A percentile compares a stretch with the other conserved stretches of the same genome.
Evolutionary conservation across 2,888 invertebrate species (phyloP).

Genomic region (Trimorus sp.): DNA sequence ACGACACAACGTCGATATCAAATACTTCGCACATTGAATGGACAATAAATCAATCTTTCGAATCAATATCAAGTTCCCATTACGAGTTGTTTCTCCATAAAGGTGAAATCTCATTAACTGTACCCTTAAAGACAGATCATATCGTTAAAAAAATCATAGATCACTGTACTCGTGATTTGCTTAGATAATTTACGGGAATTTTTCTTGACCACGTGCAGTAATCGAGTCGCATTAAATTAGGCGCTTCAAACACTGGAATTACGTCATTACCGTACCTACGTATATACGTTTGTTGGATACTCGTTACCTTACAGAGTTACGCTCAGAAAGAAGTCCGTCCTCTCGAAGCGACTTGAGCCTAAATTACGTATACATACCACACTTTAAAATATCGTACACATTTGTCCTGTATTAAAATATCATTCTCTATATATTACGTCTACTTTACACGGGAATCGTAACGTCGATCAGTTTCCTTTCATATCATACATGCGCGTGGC

Average conservation of each 20-base stretch:
- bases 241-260: constrained; percentile 40
- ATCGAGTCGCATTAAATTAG: constrained; percentile 60
- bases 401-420: constrained; percentile 77
- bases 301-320: constrained; percentile 4
- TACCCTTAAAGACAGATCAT: constrained; percentile 20
- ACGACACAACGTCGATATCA: too few species aligned
- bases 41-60: too few species aligned
- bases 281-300: constrained; percentile 29
- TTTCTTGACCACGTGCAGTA: constrained; percentile 10
- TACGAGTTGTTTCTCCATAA: too few species aligned
- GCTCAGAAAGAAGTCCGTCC: neutral
- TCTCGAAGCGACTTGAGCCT: constrained; percentile 70
- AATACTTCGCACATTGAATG: too few species aligned
- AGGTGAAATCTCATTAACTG: neutral
- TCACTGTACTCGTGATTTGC: constrained; percentile 14
- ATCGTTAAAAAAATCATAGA: constrained; percentile 22
- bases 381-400: constrained; percentile 71
- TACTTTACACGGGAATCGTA: constrained; percentile 73
- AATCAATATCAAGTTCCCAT: too few species aligned
- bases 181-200: neutral
- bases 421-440: constrained; percentile 75
- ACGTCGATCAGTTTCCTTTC: constrained; percentile 47
- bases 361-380: constrained; percentile 61
- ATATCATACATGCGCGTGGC: constrained; percentile 72
- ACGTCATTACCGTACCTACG: constrained; percentile 29